Evolutionary conservation across 1,140 invertebrate species (phyloP), one percentile per base, ranked within the genome.

Genomic region (Calliphora vicina): DNA sequence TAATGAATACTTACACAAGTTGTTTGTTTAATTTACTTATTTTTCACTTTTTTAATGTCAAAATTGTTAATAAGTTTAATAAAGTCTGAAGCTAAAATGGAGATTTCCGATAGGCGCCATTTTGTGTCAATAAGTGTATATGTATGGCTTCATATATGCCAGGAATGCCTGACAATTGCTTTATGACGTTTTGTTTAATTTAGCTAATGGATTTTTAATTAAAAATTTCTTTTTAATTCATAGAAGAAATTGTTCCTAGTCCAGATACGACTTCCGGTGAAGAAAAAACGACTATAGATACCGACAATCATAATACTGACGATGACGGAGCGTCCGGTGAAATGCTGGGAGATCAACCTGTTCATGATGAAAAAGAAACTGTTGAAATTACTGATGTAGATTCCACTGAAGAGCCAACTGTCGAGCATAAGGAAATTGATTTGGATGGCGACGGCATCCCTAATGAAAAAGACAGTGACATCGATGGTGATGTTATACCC

Each of bases 241-340:
- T 67, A 81, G 80, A 81, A 81, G 50, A 29, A 81, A 67, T 81
- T 71, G 87, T 88, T 76, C 83, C 85, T 84, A 91, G 89, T 84
- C 91, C 91, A 78, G 92, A 92, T 82, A 91, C 91, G 84, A 91
- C 91, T 45, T 92, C 92, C 87, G 90, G 92, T 84, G 88, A 90
- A 85, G 88, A 88, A 87, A 87, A 86, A 71, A 84, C 86, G 74
- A 87, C 84, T 76, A 89, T 91, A 85, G 88, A 85, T 82, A 72
- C 83, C 73, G 86, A 89, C 85, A 86, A 82, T 84, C 85, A 82
- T 82, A 84, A 67, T 12, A 20, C 35, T 78, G 42, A 84, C 82
- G 88, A 85, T 43, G 87, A 90, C 43, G 87, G 81, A 87, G 88
- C 91, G 71, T 91, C 91, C 86, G 91, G 91, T 87, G 92, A 90